Evolutionary conservation across 1,140 invertebrate species (phyloP).

Genomic region (Penaeus vannamei): DNA sequence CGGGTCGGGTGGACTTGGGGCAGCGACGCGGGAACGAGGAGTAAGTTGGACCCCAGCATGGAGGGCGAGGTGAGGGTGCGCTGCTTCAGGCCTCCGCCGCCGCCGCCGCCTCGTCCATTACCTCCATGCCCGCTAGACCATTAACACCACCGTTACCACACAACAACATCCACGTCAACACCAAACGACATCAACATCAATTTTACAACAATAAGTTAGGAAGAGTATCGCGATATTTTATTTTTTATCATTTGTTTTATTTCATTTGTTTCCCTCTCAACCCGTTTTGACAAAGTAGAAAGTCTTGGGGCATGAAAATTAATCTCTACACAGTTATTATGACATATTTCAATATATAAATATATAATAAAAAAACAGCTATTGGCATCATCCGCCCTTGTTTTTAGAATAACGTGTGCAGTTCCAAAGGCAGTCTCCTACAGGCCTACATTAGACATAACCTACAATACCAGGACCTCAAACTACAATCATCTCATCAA

Average conservation of each 20-base stretch:
- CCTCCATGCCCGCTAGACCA: conserved; percentile 43
- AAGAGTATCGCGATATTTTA: not conserved
- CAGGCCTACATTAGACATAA: no score
- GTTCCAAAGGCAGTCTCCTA: no score
- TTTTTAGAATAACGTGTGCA: no score
- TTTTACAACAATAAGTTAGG: no score
- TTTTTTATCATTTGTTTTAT: not conserved
- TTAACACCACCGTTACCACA: conserved; percentile 29
- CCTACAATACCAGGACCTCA: no score
- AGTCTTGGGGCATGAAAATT: not conserved
- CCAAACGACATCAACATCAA: not conserved
- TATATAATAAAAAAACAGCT: no score
- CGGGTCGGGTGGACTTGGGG: conserved; percentile 47
- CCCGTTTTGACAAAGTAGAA: not conserved
- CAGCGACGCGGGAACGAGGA: conserved; percentile 44
- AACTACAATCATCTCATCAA: no score
- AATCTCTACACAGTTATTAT: not conserved
- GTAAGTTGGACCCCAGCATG: conserved; percentile 38
- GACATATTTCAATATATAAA: not conserved
- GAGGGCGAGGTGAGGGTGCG: conserved; percentile 29
- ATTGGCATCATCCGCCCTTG: no score
- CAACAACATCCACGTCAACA: conserved; percentile 14
- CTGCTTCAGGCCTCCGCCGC: not conserved
- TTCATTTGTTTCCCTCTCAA: not conserved
- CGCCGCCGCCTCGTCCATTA: conserved; percentile 26